These are phyloP conservation scores for Argopecten irradians DNA, from an alignment of 1,140 invertebrate species.

Conservation along the genomic window DNA sequence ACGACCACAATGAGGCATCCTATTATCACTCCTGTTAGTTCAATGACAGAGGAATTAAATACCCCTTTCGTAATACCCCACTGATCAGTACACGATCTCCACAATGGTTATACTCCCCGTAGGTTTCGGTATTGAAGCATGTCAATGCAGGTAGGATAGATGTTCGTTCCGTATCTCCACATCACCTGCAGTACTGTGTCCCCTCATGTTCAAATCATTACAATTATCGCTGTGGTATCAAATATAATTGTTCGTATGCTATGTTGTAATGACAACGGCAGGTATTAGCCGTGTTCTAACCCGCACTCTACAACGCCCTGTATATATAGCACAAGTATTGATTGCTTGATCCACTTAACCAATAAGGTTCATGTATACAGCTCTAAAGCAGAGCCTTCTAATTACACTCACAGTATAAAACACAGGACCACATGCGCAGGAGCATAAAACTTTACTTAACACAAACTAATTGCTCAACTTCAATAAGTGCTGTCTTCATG, in stretches of 20 bases:
- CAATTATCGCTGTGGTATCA: no score
- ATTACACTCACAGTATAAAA: background rate
- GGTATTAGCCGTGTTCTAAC: background rate
- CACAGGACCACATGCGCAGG: no score
- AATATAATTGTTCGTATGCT: background rate
- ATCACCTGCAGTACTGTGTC: background rate
- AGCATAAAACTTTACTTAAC: no score
- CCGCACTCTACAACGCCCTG: background rate
- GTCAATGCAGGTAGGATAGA: background rate
- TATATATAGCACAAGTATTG: background rate
- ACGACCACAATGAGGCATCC: no score
- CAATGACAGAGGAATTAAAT: background rate
- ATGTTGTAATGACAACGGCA: background rate
- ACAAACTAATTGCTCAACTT: no score
- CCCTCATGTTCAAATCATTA: no score
- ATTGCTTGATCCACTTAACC: background rate
- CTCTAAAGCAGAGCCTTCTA: background rate
- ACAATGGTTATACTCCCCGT: no score
- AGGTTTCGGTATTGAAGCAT: background rate
- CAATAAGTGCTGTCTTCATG: no score
- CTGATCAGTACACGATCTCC: no score
- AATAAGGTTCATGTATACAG: background rate
- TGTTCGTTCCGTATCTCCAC: background rate
- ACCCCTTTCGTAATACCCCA: background rate
- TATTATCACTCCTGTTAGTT: background rate